phyloP scores from a whole-genome alignment of 2,113 vertebrate genomes.

The Trachemys scripta region DNA sequence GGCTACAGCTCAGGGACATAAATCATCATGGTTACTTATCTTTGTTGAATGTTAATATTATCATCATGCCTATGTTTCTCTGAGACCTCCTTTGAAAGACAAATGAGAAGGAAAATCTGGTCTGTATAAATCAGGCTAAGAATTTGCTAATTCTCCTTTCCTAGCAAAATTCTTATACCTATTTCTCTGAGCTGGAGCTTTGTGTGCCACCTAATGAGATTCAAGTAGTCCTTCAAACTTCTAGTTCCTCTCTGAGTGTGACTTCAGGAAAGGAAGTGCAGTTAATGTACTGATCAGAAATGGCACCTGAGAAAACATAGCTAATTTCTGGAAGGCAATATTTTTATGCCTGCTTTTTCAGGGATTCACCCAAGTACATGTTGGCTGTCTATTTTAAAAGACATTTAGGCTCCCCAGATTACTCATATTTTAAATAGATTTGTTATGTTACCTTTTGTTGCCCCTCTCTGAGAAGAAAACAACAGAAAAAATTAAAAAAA shows the following conservation, averaged over 20 bases:
- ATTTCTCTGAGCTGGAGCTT: neutral
- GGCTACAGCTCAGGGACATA: neutral
- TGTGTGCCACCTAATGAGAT: conserved; percentile 12
- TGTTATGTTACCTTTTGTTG: neutral
- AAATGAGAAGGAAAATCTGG: conserved; percentile 25
- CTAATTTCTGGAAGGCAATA: conserved; percentile 4
- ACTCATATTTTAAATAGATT: neutral
- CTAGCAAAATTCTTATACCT: neutral
- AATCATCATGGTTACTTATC: conserved; percentile 42
- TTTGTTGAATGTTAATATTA: neutral
- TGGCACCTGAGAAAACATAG: neutral
- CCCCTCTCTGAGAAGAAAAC: neutral
- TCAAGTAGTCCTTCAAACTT: conserved; percentile 40
- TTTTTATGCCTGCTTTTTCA: neutral
- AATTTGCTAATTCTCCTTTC: conserved; percentile 40
- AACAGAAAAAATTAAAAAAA: neutral
- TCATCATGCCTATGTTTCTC: neutral
- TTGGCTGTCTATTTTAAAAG: neutral
- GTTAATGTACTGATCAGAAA: conserved; percentile 36
- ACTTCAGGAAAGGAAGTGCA: conserved; percentile 30
- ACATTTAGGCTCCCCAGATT: neutral
- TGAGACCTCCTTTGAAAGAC: conserved; percentile 42
- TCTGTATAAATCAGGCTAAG: conserved; percentile 49
- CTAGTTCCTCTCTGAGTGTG: conserved; percentile 32
- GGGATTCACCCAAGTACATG: neutral